phyloP scores from a whole-genome alignment of 2,113 vertebrate species.

The Sporophila hypoxantha region DNA sequence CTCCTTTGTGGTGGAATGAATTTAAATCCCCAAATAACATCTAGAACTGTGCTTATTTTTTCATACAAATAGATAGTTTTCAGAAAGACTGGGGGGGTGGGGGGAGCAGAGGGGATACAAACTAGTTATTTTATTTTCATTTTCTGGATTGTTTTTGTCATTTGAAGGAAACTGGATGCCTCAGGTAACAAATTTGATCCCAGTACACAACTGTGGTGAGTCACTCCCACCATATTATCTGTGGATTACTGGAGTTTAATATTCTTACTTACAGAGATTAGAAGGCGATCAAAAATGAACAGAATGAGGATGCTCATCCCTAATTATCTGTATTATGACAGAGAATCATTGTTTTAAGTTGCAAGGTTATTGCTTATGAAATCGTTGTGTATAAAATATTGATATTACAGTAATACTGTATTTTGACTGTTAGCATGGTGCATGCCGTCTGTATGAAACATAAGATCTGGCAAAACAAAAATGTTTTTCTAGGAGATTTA shows the following conservation, averaged over 20 bases:
- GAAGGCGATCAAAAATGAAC: constrained; percentile 7
- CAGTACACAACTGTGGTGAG: neutral
- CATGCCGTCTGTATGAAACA: constrained; percentile 52
- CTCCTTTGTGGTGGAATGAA: neutral
- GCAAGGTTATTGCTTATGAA: constrained; percentile 38
- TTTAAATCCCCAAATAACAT: neutral
- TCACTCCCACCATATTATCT: constrained; percentile 1
- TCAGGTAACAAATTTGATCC: neutral
- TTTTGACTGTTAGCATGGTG: constrained; percentile 59
- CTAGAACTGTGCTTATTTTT: neutral
- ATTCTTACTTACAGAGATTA: constrained; percentile 34
- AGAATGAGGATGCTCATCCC: constrained; percentile 15
- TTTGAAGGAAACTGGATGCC: neutral
- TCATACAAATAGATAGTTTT: neutral
- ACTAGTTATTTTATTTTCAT: neutral
- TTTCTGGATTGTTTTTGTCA: neutral
- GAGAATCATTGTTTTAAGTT: constrained; percentile 53
- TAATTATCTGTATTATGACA: constrained; percentile 60
- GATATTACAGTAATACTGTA: constrained; percentile 41
- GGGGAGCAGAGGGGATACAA: neutral
- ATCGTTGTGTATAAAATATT: constrained; percentile 52
- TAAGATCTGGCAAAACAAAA: constrained; percentile 59
- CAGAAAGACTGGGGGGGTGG: neutral
- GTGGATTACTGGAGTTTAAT: constrained; percentile 27
- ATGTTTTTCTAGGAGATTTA: constrained; percentile 43